phyloP scores from a whole-genome alignment of 2,113 vertebrate species.

The Monarcha castaneiventris region DNA sequence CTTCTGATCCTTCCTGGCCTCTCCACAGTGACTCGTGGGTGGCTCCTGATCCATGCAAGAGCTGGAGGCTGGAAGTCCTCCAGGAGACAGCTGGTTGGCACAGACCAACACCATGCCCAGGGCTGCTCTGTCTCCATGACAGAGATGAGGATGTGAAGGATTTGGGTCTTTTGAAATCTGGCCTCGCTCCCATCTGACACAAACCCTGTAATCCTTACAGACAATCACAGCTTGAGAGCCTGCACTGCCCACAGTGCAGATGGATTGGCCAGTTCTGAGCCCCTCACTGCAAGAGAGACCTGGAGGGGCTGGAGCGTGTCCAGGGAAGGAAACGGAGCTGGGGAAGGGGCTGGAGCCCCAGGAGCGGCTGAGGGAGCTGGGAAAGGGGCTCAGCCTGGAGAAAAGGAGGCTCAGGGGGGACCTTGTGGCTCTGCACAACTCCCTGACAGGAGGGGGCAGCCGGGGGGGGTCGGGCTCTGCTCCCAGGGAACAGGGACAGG shows the following conservation, averaged over 20 bases:
- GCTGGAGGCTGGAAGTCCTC: neutral
- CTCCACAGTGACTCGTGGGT: neutral
- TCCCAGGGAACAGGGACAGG: neutral
- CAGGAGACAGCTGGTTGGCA: neutral
- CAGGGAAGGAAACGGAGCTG: neutral
- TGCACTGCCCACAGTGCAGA: no score
- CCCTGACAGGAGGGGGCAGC: neutral
- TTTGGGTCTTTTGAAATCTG: neutral
- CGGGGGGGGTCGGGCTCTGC: accelerated
- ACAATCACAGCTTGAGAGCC: accelerated
- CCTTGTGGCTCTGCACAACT: neutral
- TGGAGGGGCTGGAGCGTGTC: accelerated
- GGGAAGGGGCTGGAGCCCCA: neutral
- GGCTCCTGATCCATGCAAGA: neutral
- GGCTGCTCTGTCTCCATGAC: neutral
- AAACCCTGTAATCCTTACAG: neutral
- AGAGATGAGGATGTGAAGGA: neutral
- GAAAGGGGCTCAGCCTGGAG: neutral
- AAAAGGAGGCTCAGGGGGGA: neutral
- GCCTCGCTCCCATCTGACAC: neutral
- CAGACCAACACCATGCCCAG: neutral
- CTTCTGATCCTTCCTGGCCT: neutral
- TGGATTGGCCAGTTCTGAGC: neutral
- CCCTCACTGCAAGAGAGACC: no score
- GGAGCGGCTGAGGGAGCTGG: neutral